Base-by-base conservation (phyloP, 2,888 invertebrate genomes). In the Saturnia pavonia region DNA sequence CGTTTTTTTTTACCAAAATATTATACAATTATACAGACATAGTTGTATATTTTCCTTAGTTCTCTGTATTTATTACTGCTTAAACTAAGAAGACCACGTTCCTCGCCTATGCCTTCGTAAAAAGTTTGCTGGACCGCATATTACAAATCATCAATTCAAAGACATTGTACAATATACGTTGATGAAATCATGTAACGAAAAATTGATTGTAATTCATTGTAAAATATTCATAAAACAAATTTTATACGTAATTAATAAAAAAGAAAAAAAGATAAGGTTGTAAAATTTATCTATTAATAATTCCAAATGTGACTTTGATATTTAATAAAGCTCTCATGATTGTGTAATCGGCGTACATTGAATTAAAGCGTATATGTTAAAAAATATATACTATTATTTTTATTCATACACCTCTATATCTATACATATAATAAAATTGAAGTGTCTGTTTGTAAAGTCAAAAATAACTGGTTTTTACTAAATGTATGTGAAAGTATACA, bases 301-400 rank as follows among this genome's bases (percentile, higher is more conserved):
- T 70, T 70, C 70, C 51, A 79, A 73, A 87, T 86, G 90, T 89
- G 91, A 91, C 86, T 91, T 91, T 89, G 85, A 87, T 88, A 91
- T 89, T 88, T 85, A 84, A 79, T 90, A 90, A 89, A 84, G 90
- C 90, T 91, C 90, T 91, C 91, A 89, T 90, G 75, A 86, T 85
- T 87, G 89, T 92, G 88, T 92, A 93, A 88, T 91, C 93, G 84
- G 89, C 91, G 86, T 89, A 84, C 85, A 89, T 88, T 88, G 85
- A 88, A 91, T 87, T 89, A 93, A 92, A 92, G 82, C 87, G 83
- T 92, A 89, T 86, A 91, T 92, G 91, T 92, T 92, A 88, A 80
- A 79, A 78, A 70, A 70, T 42, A 2, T 6, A 19, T 19, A 48
- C 7, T 1, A 8, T 76, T 73, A 71, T 72, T 63, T 19, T 60